Evolutionary conservation across 2,888 invertebrate species (phyloP).

Genomic region (Tipula helvola): DNA sequence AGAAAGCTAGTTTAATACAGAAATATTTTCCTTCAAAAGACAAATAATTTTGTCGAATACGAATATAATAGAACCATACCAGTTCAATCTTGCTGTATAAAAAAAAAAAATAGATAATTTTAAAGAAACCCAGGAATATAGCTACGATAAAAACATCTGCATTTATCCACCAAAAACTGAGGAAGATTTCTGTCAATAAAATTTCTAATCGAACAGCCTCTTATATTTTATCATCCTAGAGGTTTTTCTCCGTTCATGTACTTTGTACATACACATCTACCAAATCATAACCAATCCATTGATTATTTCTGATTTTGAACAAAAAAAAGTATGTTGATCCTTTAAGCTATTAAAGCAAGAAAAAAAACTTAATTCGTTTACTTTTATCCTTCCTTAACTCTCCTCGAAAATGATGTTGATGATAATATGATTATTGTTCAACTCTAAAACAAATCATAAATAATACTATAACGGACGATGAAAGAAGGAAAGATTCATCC

Average conservation of each 20-base stretch:
- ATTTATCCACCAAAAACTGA: not conserved
- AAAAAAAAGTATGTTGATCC: not conserved
- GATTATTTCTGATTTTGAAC: not conserved
- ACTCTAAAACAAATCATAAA: not conserved
- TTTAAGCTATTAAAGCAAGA: not conserved
- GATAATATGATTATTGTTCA: conserved; percentile 4
- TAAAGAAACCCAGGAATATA: not conserved
- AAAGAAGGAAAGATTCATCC: not conserved
- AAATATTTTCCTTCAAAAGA: not conserved
- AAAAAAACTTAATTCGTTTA: not conserved
- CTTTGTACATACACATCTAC: not conserved
- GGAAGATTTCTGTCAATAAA: not conserved
- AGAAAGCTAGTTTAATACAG: no score
- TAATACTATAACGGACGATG: not conserved
- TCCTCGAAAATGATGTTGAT: not conserved
- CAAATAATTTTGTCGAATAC: not conserved
- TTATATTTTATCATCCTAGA: not conserved
- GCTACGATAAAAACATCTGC: not conserved
- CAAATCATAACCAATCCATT: not conserved
- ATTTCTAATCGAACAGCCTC: not conserved
- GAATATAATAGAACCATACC: not conserved
- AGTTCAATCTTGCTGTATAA: not conserved
- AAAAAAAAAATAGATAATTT: not conserved
- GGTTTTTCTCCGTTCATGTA: not conserved
- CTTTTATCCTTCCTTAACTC: not conserved